phyloP scores from a whole-genome alignment of 2,888 invertebrate species.

The Arctia plantaginis region DNA sequence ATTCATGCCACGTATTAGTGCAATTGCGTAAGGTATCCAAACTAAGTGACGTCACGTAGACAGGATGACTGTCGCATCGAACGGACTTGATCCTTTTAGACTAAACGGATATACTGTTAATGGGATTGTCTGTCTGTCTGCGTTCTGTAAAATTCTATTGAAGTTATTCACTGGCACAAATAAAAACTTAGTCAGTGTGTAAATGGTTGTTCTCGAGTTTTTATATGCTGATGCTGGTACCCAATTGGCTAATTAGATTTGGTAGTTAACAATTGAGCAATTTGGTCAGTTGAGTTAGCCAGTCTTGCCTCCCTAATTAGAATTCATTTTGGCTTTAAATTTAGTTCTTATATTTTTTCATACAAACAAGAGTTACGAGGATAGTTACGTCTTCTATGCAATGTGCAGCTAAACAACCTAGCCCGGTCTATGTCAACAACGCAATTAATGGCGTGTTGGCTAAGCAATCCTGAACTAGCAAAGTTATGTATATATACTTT shows the following conservation, averaged over 20 bases:
- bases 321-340: background rate
- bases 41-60: constrained; percentile 64
- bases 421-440: constrained; percentile 18
- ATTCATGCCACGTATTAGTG: constrained; percentile 53
- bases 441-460: constrained; percentile 17
- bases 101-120: constrained; percentile 75
- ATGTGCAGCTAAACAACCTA: constrained; percentile 5
- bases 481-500: constrained; percentile 7
- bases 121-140: constrained; percentile 67
- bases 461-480: constrained; percentile 7
- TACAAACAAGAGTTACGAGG: background rate
- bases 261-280: no score
- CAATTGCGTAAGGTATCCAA: constrained; percentile 50
- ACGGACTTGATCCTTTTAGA: constrained; percentile 75
- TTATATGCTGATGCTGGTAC: no score
- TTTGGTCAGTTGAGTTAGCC: no score
- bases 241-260: no score
- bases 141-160: constrained; percentile 20
- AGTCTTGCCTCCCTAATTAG: background rate
- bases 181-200: no score
- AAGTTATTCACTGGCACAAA: no score
- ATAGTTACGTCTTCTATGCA: background rate
- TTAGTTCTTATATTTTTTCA: background rate
- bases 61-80: constrained; percentile 66
- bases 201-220: no score